Evolutionary conservation across 2,113 vertebrate species (phyloP), one percentile per base, ranked within the genome.

Genomic region (Dissostichus mawsoni): DNA sequence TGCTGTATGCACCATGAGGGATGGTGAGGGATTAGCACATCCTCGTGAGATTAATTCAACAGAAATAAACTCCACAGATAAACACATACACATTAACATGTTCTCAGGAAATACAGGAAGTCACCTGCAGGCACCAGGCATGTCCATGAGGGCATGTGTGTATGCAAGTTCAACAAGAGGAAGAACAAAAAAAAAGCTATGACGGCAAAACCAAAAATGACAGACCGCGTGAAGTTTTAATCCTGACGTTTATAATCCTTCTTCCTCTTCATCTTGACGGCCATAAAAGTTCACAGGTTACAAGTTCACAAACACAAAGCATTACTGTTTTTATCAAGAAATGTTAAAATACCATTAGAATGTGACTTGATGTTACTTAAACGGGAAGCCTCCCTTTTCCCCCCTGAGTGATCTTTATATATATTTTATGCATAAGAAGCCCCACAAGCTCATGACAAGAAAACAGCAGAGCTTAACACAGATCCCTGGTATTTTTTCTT

Each of bases 341-440:
- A 93, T 80, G 63, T 89, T 87, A 80, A 88, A 91, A 89, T 87
- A 89, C 90, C 91, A 84, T 90, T 87, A 78, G 85, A 90, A 88
- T 76, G 87, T 88, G 89, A 90, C 86, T 90, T 87, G 85, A 83
- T 89, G 77, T 87, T 84, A 82, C n/a, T 72, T 76, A 64, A 81
- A 86, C 12, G 76, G 88, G 80, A 87, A 84, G 61, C 73, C 85
- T 62, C 76, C 87, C 87, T 77, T 78, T 73, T 50, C 87, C 91
- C 92, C 92, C 95, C 94, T 94, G 94, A 95, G 94, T 89, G 85
- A 89, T 92, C 8, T 92, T 78, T 87, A 83, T 82, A 91, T 85
- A 41, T 41, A 41, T 41, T 41, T 41, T 41, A 94, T 93, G 94
- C 93, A 95, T 94, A 92, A 94, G 82, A 78, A 91, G 87, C 90